Percentiles rank a stretch among this genome's conserved stretches.
phyloP scores from a whole-genome alignment of 2,113 vertebrate species.

The Acinonyx jubatus region DNA sequence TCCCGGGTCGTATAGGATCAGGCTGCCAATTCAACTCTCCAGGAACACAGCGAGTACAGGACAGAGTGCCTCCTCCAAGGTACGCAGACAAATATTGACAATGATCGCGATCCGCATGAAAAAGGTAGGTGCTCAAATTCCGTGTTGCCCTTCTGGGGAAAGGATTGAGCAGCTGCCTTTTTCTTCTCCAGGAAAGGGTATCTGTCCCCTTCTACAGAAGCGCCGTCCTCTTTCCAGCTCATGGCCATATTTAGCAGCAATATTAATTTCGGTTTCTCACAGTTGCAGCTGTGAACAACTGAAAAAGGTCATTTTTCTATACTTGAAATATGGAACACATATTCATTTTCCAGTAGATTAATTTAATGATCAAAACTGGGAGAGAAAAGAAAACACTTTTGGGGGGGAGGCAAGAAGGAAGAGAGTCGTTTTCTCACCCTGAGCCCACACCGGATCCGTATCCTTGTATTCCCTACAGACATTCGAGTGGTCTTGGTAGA shows the following conservation, averaged over 20 bases:
- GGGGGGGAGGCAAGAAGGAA: background rate
- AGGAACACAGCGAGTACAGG: too few relatives aligned
- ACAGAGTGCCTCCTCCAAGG: accelerated
- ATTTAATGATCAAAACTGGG: constrained; percentile 75
- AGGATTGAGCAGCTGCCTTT: constrained; percentile 34
- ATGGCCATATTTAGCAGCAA: constrained; percentile 60
- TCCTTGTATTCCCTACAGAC: too few relatives aligned
- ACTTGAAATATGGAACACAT: constrained; percentile 66
- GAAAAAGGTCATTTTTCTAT: constrained; percentile 76
- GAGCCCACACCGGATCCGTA: too few relatives aligned
- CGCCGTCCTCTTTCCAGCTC: constrained; percentile 55
- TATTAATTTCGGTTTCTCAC: constrained; percentile 78
- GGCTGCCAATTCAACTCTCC: background rate
- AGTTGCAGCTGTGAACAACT: constrained; percentile 71
- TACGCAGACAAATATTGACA: accelerated
- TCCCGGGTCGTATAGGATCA: background rate
- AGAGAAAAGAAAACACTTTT: background rate
- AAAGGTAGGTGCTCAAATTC: background rate
- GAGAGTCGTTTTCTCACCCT: background rate
- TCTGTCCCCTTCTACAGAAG: background rate
- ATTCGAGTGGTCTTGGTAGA: accelerated
- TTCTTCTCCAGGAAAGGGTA: constrained; percentile 10
- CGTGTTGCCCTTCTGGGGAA: background rate
- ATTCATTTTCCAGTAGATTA: constrained; percentile 81
- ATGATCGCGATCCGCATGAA: accelerated